Percentiles rank a stretch among this genome's conserved stretches.
These are phyloP conservation scores for Chamaea fasciata DNA, from an alignment of 2,113 vertebrate genomes.

Conservation along the genomic window DNA sequence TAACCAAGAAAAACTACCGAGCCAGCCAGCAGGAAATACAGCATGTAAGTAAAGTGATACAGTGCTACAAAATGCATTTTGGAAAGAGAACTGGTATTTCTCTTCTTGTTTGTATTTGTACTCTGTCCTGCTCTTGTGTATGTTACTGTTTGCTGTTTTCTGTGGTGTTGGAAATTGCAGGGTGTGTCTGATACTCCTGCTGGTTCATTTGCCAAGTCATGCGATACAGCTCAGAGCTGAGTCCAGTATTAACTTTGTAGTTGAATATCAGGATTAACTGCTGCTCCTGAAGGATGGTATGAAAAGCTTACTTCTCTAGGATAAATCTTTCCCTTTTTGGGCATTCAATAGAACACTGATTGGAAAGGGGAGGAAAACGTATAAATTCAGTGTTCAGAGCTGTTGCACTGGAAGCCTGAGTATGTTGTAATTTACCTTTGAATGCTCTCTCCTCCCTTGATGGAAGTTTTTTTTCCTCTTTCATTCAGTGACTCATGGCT, in stretches of 20 bases:
- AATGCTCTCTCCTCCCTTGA: not conserved
- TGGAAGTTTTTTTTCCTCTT: not conserved
- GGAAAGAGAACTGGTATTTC: not conserved
- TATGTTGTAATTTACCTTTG: not conserved
- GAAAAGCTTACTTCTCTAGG: not conserved
- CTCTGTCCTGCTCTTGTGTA: rapidly evolving
- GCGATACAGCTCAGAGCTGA: not conserved
- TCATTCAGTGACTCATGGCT: not conserved
- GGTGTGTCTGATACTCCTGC: not conserved
- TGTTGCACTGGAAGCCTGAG: not conserved
- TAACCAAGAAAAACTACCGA: slow-evolving; percentile 99
- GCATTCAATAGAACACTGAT: rapidly evolving
- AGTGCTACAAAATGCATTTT: not conserved
- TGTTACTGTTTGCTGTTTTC: not conserved
- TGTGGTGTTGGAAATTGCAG: not conserved
- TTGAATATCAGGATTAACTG: not conserved
- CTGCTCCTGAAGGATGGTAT: not conserved
- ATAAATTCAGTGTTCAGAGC: not conserved
- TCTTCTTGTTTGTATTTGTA: rapidly evolving
- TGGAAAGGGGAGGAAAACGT: rapidly evolving
- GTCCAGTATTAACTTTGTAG: not conserved
- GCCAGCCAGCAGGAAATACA: slow-evolving; percentile 99
- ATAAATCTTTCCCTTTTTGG: not conserved
- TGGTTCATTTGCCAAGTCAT: not conserved
- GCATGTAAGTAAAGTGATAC: slow-evolving; percentile 84